Conservation (phyloP, 2,888 invertebrate genomes). For the Euphydryas editha region DNA sequence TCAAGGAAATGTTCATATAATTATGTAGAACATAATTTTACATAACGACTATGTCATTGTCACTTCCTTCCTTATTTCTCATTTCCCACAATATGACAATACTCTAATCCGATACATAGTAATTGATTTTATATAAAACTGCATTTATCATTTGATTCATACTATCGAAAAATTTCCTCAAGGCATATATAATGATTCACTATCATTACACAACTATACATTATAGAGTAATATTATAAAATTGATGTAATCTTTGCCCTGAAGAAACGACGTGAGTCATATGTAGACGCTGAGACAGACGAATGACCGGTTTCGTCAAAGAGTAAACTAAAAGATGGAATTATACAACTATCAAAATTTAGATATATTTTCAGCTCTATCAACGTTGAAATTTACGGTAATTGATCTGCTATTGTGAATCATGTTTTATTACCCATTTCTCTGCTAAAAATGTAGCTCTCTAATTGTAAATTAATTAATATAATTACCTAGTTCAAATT, state of each 20-base stretch:
- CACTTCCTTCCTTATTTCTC: slow-evolving; percentile 27
- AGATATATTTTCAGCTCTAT: not conserved
- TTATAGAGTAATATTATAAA: slow-evolving; percentile 43
- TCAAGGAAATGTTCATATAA: not conserved
- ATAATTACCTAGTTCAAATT: too few relatives aligned
- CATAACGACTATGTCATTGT: not conserved
- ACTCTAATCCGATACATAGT: not conserved
- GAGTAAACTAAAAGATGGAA: slow-evolving; percentile 33
- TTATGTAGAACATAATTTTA: too few relatives aligned
- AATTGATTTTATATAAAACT: slow-evolving; percentile 10
- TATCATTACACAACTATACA: slow-evolving; percentile 14
- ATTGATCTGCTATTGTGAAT: too few relatives aligned
- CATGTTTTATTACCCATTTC: too few relatives aligned
- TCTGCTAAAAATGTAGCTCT: too few relatives aligned
- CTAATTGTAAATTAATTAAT: too few relatives aligned
- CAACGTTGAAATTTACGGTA: not conserved
- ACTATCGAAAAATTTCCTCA: slow-evolving; percentile 31
- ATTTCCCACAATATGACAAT: slow-evolving; percentile 3
- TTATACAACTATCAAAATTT: not conserved
- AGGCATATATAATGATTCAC: slow-evolving; percentile 23
- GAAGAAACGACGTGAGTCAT: slow-evolving; percentile 49
- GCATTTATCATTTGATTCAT: slow-evolving; percentile 22
- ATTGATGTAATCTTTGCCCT: slow-evolving; percentile 59
- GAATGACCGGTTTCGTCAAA: slow-evolving; percentile 37
- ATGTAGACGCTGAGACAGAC: slow-evolving; percentile 36